Evolutionary conservation across 1,140 invertebrate species (phyloP).

Genomic region (Cydia pomonella): DNA sequence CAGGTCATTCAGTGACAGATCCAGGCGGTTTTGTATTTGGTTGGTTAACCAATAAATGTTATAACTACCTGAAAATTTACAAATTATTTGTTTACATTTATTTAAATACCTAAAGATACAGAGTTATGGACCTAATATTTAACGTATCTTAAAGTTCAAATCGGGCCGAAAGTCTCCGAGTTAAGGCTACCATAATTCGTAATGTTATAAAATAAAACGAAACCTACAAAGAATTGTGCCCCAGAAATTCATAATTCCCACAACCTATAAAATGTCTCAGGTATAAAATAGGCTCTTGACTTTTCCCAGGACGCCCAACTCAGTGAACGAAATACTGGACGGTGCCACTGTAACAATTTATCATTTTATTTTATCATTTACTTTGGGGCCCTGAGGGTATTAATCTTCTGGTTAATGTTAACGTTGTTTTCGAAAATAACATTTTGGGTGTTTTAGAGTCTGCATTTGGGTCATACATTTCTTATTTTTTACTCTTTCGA

Average conservation of each 20-base stretch:
- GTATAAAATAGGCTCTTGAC: slow-evolving; percentile 8
- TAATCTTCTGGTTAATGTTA: slow-evolving; percentile 3
- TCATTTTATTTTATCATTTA: slow-evolving; percentile 31
- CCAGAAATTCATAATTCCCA: background rate
- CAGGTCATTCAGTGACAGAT: no score
- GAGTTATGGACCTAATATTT: no score
- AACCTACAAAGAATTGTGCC: background rate
- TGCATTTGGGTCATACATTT: background rate
- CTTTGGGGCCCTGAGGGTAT: background rate
- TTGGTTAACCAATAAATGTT: no score
- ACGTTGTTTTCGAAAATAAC: background rate
- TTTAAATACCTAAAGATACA: no score
- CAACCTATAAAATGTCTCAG: background rate
- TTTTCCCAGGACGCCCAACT: background rate
- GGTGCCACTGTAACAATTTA: slow-evolving; percentile 16
- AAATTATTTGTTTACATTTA: no score
- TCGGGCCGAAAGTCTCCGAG: no score
- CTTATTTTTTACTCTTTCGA: no score
- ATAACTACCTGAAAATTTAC: no score
- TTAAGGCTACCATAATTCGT: background rate
- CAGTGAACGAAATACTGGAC: background rate
- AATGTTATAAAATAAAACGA: background rate
- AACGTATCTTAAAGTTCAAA: no score
- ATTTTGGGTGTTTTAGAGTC: background rate
- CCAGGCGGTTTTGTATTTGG: no score